Evolutionary conservation across 2,888 invertebrate species (phyloP), one percentile per base, ranked within the genome.

Genomic region (Gastrophysa polygoni): DNA sequence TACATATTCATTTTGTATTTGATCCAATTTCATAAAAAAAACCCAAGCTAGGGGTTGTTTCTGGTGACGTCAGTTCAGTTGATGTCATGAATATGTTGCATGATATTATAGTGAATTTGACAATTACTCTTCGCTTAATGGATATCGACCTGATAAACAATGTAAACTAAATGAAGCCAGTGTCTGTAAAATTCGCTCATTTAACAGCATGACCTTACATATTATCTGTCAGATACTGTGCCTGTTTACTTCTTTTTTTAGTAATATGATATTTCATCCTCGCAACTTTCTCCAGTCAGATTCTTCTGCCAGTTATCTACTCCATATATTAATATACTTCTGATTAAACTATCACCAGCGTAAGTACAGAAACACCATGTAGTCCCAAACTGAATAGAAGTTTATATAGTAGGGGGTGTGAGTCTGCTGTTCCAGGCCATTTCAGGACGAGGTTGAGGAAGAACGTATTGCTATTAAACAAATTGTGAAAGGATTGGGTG

Each of bases 311-410:
- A 57, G 64, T 59, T 61, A 58, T 57, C 44, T 60, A 56, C 64
- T 62, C 59, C 61, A 59, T 43, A 56, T 63, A 63, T 60, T 63
- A 63, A 67, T 63, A 67, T 55, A 46, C 38, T 14, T 38, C 54
- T 55, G 46, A 60, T 57, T 64, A 75, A 75, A 75, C 65, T 75
- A 75, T 75, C 75, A 75, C 75, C 75, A 75, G 72, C 72, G 66
- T 61, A 59, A 64, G 57, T 47, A 67, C 59, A 68, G 46, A 62
- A 51, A 59, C 32, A 55, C 52, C 61, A 52, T 48, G 63, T 65
- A 62, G 61, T 34, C 34, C 38, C 38, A 58, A 65, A n/a, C n/a
- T n/a, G n/a, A n/a, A n/a, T n/a, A n/a, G n/a, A n/a, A n/a, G n/a
- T n/a, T n/a, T n/a, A 52, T 57, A 43, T 48, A 43, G 29, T 47